Evolutionary conservation across 37 sponge, comb jelly and placozoan genomes (phyloP), one percentile per base, ranked within the genome.

Genomic region (Axinella damicornis): DNA sequence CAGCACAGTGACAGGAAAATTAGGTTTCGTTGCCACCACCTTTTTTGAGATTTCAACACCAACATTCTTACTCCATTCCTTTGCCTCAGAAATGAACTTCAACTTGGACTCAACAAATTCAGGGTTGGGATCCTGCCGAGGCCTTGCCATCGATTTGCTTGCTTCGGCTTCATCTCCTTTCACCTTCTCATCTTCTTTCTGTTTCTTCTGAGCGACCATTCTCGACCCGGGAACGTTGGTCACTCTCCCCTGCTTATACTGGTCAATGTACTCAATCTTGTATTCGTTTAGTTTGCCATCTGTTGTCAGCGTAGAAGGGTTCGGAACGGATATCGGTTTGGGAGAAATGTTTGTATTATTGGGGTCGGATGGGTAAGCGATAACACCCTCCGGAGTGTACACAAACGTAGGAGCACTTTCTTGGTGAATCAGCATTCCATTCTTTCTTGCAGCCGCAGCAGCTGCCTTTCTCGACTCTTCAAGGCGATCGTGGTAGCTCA

Each of bases 21-120:
- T 39, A 0, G 46, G n/a, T 5, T n/a, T 2, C 5, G 9, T 32
- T 36, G 19, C 35, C 55, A 68, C 54, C 15, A 24, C 40, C 32
- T 69, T 62, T 53, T 76, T 76, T 36, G 52, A 59, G 15, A 76
- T 69, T 24, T 76, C 40, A 6, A 46, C 18, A 22, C 65, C 65
- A 5, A 89, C 62, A 27, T 71, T 77, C 41, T 83, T 76, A 39
- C 89, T 89, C 89, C 89, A 89, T 15, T 78, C 64, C 53, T 41
- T 77, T 33, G 89, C 89, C 31, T 89, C 89, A 5, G 18, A 28
- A 25, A 89, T 89, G 71, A 79, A 89, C 79, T 89, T 69, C 67
- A 54, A 65, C 67, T 71, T 75, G 39, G 28, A 16, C 63, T 77
- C 27, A n/a, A 39, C 64, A 39, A 78, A 85, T 24, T 30, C 67